These are phyloP conservation scores for Silvanus unidentatus DNA, from an alignment of 2,888 invertebrate species.

Conservation along the genomic window DNA sequence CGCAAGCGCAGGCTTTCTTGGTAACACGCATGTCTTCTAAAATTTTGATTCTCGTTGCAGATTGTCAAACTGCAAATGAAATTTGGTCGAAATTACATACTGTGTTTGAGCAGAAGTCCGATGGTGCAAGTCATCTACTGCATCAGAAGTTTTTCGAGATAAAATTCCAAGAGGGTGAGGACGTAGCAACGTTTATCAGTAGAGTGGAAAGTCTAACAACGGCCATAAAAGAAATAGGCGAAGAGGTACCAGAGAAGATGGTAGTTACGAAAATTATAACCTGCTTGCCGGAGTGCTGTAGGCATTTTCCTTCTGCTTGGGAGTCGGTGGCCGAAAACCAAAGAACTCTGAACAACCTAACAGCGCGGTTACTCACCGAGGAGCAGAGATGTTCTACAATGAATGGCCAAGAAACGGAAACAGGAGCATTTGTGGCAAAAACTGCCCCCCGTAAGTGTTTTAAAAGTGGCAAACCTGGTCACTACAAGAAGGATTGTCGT, in stretches of 20 bases:
- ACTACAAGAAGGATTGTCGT: conserved; percentile 4
- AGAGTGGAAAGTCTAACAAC: conserved; percentile 12
- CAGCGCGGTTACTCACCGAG: conserved; percentile 18
- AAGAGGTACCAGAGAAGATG: conserved; percentile 27
- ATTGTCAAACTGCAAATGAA: conserved; percentile 4
- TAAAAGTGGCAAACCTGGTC: conserved; percentile 13
- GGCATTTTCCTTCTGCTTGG: conserved; percentile 35
- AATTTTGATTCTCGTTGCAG: not conserved
- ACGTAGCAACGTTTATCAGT: conserved; percentile 28
- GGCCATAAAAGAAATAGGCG: conserved; percentile 25
- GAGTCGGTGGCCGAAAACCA: conserved; percentile 21
- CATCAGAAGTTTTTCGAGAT: conserved; percentile 34
- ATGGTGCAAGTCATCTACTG: conserved; percentile 32
- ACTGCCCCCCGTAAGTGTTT: conserved; percentile 16
- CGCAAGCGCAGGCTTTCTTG: not conserved
- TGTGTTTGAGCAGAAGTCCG: conserved; percentile 34
- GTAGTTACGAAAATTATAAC: conserved; percentile 32
- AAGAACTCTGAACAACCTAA: conserved; percentile 15
- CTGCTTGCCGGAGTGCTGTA: conserved; percentile 30
- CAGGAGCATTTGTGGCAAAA: conserved; percentile 7
- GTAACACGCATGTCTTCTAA: not conserved
- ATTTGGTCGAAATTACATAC: conserved; percentile 31
- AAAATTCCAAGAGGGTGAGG: conserved; percentile 22
- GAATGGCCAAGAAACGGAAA: conserved; percentile 5
- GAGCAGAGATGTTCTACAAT: conserved; percentile 13